Base-by-base conservation (phyloP, 1,140 invertebrate species). In the Caerostris darwini region DNA sequence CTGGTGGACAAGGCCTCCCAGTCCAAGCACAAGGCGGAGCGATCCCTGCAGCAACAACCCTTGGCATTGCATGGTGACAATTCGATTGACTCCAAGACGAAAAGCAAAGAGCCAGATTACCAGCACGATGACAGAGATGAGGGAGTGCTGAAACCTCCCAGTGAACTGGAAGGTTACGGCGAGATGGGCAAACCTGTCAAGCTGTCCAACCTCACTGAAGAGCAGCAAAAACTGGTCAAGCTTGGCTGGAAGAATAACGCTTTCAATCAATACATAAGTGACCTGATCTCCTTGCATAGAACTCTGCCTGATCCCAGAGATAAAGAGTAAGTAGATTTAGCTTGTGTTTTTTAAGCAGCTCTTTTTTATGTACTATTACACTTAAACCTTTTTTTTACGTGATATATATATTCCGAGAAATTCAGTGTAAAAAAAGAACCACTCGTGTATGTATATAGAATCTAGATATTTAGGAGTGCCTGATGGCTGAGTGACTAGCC, bases 181-280 rank as follows among this genome's bases (percentile, higher is more conserved):
- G 98, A 99, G 96, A 97, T 98, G 97, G 99, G 99, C 34, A 97
- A 97, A 96, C 97, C 98, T 0, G 98, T 99, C 1, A 96, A 97
- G 7, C 96, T 99, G 91, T 98, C 98, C 17, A 97, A 99, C 95
- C 96, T 99, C 95, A 96, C 97, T 92, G 97, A 97, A 0, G 98
- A 99, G 92, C 97, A 98, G 94, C 98, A 98, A 95, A 97, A 97
- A 95, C 97, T 98, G 94, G 98, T 99, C 56, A 98, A 99, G 94
- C 97, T 98, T 94, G 99, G 99, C 14, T 99, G 99, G 98, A 96
- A 98, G 95, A 98, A 99, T 95, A 99, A 99, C 96, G 99, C 99
- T 6, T 99, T 99, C 96, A 99, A 99, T 97, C 99, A 99, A 96
- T 99, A 99, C 96, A 98, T 97, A 94, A 99, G 98, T 96, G 99